Evolutionary conservation across 2,888 invertebrate species (phyloP).

Genomic region (Tipula helvola): DNA sequence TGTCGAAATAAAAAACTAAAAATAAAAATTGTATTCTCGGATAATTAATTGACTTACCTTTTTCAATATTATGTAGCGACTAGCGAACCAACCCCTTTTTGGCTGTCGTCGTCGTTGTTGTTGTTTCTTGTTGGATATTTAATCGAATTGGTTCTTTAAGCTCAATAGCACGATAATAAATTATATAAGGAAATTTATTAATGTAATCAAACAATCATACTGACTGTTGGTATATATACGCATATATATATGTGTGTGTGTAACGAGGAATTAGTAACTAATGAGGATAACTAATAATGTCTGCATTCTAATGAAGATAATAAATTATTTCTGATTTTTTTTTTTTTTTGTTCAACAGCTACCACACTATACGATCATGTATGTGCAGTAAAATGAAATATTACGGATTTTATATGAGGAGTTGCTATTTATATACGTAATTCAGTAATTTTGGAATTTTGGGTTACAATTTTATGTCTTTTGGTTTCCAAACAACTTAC

Average conservation of each 20-base stretch:
- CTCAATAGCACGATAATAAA: background rate
- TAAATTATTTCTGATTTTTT: background rate
- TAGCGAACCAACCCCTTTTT: background rate
- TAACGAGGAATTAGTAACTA: background rate
- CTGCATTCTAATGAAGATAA: background rate
- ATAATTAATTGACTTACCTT: constrained; percentile 4
- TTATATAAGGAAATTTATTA: background rate
- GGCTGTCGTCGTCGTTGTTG: background rate
- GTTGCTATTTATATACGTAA: background rate
- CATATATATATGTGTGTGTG: background rate
- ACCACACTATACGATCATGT: background rate
- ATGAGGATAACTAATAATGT: background rate
- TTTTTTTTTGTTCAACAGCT: background rate
- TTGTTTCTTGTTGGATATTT: background rate
- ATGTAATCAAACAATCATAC: background rate
- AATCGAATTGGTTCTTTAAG: background rate
- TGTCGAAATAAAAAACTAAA: background rate
- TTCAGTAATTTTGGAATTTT: too few species aligned
- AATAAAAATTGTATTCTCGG: background rate
- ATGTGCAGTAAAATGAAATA: background rate
- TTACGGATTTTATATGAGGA: background rate
- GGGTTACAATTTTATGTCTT: too few species aligned
- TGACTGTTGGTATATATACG: background rate
- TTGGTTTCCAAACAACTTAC: too few species aligned
- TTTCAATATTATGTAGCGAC: background rate